These are phyloP conservation scores for Leptarthrus brevirostris DNA, from an alignment of 2,888 invertebrate species.

Conservation along the genomic window DNA sequence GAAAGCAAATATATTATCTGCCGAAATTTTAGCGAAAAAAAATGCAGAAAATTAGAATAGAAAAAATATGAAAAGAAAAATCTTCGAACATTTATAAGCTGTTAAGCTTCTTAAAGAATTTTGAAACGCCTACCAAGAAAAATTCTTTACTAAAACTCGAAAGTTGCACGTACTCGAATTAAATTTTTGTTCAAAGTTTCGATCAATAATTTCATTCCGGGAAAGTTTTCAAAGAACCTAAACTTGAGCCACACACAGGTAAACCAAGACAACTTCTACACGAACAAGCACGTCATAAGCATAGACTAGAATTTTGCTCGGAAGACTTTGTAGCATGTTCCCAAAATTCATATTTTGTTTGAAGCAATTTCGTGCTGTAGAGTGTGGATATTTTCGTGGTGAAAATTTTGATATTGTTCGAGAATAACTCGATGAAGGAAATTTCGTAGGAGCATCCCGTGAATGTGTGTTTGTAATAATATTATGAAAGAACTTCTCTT, in stretches of 20 bases:
- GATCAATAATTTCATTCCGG: neutral
- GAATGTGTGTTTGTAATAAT: slow-evolving; percentile 14
- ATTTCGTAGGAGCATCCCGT: neutral
- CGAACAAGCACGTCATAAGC: neutral
- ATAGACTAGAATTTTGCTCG: neutral
- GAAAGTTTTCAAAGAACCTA: neutral
- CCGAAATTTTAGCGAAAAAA: too few relatives aligned
- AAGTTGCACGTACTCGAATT: neutral
- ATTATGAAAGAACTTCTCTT: slow-evolving; percentile 33
- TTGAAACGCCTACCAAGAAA: neutral
- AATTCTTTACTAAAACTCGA: neutral
- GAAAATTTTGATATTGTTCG: slow-evolving; percentile 32
- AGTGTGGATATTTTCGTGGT: slow-evolving; percentile 10
- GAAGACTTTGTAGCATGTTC: neutral
- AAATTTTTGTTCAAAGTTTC: neutral
- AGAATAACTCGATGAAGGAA: neutral
- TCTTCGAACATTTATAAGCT: too few relatives aligned
- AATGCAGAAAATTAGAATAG: too few relatives aligned
- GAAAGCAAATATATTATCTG: too few relatives aligned
- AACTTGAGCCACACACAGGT: neutral
- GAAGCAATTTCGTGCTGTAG: slow-evolving; percentile 4
- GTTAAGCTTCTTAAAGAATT: too few relatives aligned
- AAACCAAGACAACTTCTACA: neutral
- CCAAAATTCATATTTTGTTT: neutral
- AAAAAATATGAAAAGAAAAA: too few relatives aligned